A percentile compares a stretch with the other conserved stretches of the same genome.
Evolutionary conservation across 2,113 vertebrate genomes (phyloP).

Genomic region (Talpa occidentalis): DNA sequence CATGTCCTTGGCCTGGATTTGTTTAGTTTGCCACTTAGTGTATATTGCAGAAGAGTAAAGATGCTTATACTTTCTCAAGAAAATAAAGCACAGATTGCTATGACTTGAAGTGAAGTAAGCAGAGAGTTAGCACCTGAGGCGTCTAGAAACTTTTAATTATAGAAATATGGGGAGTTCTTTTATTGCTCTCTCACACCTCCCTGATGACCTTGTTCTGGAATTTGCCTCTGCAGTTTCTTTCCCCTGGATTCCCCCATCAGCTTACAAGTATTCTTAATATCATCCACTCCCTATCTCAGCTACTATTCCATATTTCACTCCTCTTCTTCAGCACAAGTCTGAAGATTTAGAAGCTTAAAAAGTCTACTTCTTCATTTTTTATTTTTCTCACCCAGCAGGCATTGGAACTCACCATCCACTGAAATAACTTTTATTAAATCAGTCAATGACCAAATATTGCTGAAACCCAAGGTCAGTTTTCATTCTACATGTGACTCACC

Average conservation of each 20-base stretch:
- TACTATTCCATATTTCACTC: not conserved
- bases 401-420: not conserved
- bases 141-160: not conserved
- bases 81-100: not conserved
- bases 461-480: not conserved
- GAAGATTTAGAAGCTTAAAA: not conserved
- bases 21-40: not conserved
- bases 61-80: not conserved
- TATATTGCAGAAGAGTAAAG: not conserved
- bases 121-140: not conserved
- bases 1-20: not conserved
- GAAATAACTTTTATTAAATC: not conserved
- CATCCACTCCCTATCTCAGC: not conserved
- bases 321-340: not conserved
- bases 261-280: not conserved
- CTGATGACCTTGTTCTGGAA: not conserved
- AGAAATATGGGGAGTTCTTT: not conserved
- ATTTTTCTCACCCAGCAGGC: not conserved
- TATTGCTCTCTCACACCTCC: not conserved
- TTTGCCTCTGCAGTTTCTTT: not conserved
- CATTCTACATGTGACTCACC: not conserved
- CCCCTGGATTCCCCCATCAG: not conserved
- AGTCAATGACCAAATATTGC: not conserved
- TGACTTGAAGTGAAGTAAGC: not conserved
- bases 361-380: not conserved